phyloP scores from a whole-genome alignment of 2,113 vertebrate species.

The Microcebus lehilahytsara region DNA sequence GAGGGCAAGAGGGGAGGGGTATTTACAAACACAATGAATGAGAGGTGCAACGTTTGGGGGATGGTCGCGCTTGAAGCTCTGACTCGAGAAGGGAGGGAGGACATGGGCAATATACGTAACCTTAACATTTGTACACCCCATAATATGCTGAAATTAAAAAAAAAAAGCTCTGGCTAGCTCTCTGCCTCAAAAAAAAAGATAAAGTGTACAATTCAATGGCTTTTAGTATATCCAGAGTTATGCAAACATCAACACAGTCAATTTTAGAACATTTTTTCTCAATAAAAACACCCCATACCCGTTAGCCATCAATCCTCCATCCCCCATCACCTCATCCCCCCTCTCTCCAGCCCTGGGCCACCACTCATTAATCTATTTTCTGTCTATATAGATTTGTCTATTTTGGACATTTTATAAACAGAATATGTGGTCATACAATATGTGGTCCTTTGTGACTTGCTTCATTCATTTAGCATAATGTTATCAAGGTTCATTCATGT shows the following conservation, averaged over 20 bases:
- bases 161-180: too few species aligned
- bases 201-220: background rate
- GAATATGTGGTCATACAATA: background rate
- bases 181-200: too few species aligned
- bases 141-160: too few species aligned
- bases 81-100: too few species aligned
- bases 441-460: background rate
- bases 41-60: too few species aligned
- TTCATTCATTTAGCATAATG: background rate
- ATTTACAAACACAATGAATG: too few species aligned
- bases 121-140: too few species aligned
- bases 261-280: background rate
- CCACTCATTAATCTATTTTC: background rate
- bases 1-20: too few species aligned
- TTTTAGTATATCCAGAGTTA: background rate
- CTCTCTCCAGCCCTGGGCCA: background rate
- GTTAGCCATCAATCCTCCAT: background rate
- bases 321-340: background rate
- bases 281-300: background rate
- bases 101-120: too few species aligned
- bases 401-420: background rate
- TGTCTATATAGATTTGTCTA: background rate
- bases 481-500: background rate
- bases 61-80: too few species aligned
- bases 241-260: background rate